phyloP scores from a whole-genome alignment of 2,797 vertebrate species.

The Anguilla anguilla region DNA sequence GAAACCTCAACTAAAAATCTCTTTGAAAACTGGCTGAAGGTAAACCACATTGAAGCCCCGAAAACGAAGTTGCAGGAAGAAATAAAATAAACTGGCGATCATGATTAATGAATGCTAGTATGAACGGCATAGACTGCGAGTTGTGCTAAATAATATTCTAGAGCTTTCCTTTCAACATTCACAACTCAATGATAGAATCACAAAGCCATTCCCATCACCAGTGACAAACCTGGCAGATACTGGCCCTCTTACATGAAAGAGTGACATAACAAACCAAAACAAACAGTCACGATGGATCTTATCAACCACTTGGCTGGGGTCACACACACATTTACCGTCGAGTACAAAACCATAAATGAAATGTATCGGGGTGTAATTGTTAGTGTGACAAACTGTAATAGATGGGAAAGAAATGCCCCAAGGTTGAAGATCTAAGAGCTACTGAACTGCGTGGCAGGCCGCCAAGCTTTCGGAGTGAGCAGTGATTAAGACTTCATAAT shows the following conservation, averaged over 20 bases:
- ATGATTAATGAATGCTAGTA: not conserved
- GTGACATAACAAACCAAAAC: not conserved
- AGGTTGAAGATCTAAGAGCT: not conserved
- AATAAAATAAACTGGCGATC: not conserved
- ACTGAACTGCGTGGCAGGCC: not conserved
- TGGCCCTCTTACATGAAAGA: not conserved
- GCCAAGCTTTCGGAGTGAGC: conserved; percentile 8
- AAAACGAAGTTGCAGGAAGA: not conserved
- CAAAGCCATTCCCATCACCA: not conserved
- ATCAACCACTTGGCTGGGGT: not conserved
- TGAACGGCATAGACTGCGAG: not conserved
- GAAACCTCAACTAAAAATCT: not conserved
- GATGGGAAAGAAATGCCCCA: conserved; percentile 7
- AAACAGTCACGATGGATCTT: not conserved
- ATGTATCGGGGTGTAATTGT: conserved; percentile 14
- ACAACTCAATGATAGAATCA: not conserved
- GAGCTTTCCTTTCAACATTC: not conserved
- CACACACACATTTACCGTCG: not conserved
- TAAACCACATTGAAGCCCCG: not conserved
- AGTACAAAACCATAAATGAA: conserved; percentile 9
- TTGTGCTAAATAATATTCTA: not conserved
- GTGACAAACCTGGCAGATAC: conserved; percentile 18
- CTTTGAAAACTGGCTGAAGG: not conserved
- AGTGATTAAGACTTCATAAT: conserved; percentile 7
- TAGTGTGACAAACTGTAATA: conserved; percentile 19